phyloP scores from a whole-genome alignment of 2,797 vertebrate species.

The Eleutherodactylus coqui region DNA sequence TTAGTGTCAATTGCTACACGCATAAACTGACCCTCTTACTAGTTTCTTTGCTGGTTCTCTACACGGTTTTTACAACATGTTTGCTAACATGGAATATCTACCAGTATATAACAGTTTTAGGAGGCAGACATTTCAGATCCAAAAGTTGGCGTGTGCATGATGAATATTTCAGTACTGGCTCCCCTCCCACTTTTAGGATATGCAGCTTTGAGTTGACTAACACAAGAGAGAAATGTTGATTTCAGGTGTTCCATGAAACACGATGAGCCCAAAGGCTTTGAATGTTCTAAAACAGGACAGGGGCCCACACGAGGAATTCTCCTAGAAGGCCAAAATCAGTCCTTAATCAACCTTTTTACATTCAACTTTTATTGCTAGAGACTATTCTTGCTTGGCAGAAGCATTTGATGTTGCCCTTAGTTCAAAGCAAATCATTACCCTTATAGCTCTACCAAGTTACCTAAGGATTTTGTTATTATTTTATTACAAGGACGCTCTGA shows the following conservation, averaged over 20 bases:
- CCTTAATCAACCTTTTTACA: not conserved
- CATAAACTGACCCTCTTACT: too few species aligned
- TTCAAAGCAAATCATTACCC: not conserved
- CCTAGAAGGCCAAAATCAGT: not conserved
- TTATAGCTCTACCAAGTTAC: not conserved
- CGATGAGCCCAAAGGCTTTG: not conserved
- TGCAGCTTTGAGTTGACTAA: not conserved
- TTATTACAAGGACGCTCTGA: not conserved
- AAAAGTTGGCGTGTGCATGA: not conserved
- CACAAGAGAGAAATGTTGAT: not conserved
- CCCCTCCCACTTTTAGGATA: not conserved
- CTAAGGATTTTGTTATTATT: conserved; percentile 2
- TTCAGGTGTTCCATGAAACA: not conserved
- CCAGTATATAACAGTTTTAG: not conserved
- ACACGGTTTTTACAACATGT: not conserved
- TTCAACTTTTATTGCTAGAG: not conserved
- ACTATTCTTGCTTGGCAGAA: not conserved
- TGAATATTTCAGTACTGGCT: not conserved
- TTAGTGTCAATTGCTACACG: too few species aligned
- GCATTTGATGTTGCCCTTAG: not conserved
- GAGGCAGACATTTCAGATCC: not conserved
- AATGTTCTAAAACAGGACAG: not conserved
- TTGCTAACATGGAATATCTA: not conserved
- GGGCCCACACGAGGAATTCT: not conserved
- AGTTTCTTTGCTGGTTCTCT: not conserved